Conservation (phyloP, 2,797 vertebrate genomes). For the Lepus townsendii region DNA sequence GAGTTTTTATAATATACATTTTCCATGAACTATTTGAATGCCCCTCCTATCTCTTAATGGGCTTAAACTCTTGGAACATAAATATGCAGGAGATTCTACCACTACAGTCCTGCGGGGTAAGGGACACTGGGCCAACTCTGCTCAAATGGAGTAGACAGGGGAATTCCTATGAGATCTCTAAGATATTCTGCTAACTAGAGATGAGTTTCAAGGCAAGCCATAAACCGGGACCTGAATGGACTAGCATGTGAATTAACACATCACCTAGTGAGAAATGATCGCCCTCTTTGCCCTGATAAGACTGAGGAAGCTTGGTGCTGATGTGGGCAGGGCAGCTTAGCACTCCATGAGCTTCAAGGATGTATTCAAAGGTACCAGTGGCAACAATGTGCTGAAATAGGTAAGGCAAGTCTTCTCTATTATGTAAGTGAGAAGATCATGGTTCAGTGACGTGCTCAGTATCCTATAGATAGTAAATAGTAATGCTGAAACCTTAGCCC, state of each 20-base stretch:
- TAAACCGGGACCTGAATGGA: neutral
- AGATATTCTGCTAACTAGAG: neutral
- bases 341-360: neutral
- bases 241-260: neutral
- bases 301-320: neutral
- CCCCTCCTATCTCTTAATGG: neutral
- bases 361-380: neutral
- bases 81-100: neutral
- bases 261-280: accelerated
- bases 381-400: neutral
- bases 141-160: neutral
- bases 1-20: no score
- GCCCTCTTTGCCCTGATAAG: neutral
- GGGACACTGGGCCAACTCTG: neutral
- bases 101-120: neutral
- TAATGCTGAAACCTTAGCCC: neutral
- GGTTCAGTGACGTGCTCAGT: neutral
- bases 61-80: neutral
- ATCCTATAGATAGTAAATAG: neutral
- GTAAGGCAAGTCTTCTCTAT: neutral
- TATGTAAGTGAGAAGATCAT: neutral
- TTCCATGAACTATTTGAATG: no score
- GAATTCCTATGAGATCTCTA: neutral
- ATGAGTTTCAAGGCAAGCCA: neutral
- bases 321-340: neutral